Conservation (phyloP, 2,797 vertebrate species). For the Schizopygopsis malacanthus region DNA sequence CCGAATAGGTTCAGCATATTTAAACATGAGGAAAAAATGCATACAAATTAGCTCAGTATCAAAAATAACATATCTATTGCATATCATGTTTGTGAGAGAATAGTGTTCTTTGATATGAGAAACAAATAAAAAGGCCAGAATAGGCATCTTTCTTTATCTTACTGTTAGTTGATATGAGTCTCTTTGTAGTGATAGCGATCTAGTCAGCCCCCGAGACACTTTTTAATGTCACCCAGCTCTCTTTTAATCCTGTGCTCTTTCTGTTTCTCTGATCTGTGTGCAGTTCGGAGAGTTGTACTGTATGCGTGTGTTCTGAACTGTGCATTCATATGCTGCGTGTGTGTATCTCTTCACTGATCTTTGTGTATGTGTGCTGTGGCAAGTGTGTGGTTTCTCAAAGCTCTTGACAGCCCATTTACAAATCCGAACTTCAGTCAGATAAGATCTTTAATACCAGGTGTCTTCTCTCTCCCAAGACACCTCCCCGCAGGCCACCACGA, state of each 20-base stretch:
- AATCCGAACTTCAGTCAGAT: slow-evolving; percentile 63
- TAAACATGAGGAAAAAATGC: background rate
- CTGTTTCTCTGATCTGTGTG: slow-evolving; percentile 49
- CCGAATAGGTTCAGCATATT: background rate
- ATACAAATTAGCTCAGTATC: background rate
- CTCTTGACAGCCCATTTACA: slow-evolving; percentile 50
- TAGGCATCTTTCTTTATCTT: slow-evolving; percentile 14
- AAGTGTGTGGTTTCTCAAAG: slow-evolving; percentile 42
- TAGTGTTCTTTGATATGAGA: slow-evolving; percentile 14
- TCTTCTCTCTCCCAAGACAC: slow-evolving; percentile 68
- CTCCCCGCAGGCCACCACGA: slow-evolving; percentile 59
- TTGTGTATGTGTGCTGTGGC: slow-evolving; percentile 36
- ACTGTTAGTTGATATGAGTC: slow-evolving; percentile 22
- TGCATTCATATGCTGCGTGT: slow-evolving; percentile 14
- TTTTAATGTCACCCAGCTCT: slow-evolving; percentile 40
- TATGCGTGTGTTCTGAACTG: slow-evolving; percentile 19
- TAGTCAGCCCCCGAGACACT: slow-evolving; percentile 21
- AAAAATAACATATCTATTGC: background rate
- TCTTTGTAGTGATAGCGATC: slow-evolving; percentile 40
- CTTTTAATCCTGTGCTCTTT: slow-evolving; percentile 30
- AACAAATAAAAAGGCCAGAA: slow-evolving; percentile 23
- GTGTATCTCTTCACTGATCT: slow-evolving; percentile 38
- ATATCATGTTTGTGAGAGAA: background rate
- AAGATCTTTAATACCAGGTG: slow-evolving; percentile 71
- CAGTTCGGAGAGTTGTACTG: slow-evolving; percentile 48